phyloP scores from a whole-genome alignment of 2,888 invertebrate genomes.

The Dusona sp. region DNA sequence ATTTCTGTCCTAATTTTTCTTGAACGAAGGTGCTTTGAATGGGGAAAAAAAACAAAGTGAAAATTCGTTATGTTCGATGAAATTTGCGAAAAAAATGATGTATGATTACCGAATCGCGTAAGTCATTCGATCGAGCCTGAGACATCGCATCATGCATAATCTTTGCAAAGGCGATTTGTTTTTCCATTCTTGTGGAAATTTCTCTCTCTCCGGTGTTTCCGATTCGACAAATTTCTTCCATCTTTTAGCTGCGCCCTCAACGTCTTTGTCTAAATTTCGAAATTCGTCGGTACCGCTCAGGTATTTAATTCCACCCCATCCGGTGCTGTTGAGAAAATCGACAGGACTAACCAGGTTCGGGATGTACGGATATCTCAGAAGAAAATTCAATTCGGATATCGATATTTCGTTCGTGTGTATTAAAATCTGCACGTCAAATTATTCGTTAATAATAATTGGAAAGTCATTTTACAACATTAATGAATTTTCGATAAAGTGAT shows the following conservation, averaged over 20 bases:
- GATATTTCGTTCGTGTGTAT: slow-evolving; percentile 89
- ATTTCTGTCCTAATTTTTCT: slow-evolving; percentile 94
- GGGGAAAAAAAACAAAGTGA: slow-evolving; percentile 55
- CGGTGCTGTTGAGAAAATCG: slow-evolving; percentile 91
- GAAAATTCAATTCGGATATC: slow-evolving; percentile 92
- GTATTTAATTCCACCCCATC: slow-evolving; percentile 94
- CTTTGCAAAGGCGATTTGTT: slow-evolving; percentile 93
- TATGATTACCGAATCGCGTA: slow-evolving; percentile 91
- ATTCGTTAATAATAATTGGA: not conserved
- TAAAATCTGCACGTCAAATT: slow-evolving; percentile 86
- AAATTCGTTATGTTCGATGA: not conserved
- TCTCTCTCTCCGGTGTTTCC: slow-evolving; percentile 96
- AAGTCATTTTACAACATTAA: not conserved
- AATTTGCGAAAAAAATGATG: not conserved
- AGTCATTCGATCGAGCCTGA: slow-evolving; percentile 97
- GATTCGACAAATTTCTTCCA: slow-evolving; percentile 97
- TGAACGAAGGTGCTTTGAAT: slow-evolving; percentile 90
- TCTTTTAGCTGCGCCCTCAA: slow-evolving; percentile 95
- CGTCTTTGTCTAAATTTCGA: slow-evolving; percentile 94
- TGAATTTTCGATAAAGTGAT: not conserved
- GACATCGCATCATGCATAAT: slow-evolving; percentile 96
- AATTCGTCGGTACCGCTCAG: slow-evolving; percentile 92
- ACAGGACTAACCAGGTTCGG: slow-evolving; percentile 91
- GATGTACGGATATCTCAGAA: slow-evolving; percentile 93
- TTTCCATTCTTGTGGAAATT: slow-evolving; percentile 98